These are phyloP conservation scores for Urocyon cinereoargenteus DNA, from an alignment of 2,797 vertebrate genomes.

Conservation along the genomic window DNA sequence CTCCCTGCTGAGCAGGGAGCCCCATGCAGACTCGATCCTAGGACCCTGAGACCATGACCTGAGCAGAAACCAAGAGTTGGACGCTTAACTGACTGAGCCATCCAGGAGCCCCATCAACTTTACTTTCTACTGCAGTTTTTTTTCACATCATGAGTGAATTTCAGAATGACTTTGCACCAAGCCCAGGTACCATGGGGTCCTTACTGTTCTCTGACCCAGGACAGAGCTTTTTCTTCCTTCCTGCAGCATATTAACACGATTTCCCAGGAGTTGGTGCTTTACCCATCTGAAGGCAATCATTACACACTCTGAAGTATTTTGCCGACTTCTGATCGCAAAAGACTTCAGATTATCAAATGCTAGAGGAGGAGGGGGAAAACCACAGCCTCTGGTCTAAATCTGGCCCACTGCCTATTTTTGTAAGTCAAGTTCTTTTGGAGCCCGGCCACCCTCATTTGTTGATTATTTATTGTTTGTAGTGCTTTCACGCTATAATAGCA, in stretches of 20 bases:
- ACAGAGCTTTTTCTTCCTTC: neutral
- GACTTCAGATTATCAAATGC: neutral
- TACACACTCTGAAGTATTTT: neutral
- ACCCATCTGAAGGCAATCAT: neutral
- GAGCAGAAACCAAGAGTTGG: no score
- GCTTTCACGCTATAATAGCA: neutral
- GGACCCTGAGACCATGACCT: no score
- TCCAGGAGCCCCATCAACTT: conserved; percentile 86
- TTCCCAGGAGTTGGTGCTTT: neutral
- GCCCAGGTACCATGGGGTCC: conserved; percentile 88
- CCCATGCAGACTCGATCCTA: no score
- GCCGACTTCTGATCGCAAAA: neutral
- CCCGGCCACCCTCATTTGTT: neutral
- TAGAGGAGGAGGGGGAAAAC: neutral
- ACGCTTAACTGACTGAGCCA: no score
- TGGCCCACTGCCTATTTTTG: neutral
- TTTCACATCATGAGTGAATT: conserved; percentile 92
- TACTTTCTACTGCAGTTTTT: conserved; percentile 95
- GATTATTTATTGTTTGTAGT: neutral
- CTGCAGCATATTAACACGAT: neutral
- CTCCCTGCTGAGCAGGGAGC: no score
- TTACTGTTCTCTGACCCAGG: neutral
- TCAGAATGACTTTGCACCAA: conserved; percentile 92
- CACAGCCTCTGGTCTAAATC: neutral
- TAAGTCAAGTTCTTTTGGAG: neutral